Evolutionary conservation across 2,888 invertebrate genomes (phyloP).

Genomic region (Alloplasta piceator): DNA sequence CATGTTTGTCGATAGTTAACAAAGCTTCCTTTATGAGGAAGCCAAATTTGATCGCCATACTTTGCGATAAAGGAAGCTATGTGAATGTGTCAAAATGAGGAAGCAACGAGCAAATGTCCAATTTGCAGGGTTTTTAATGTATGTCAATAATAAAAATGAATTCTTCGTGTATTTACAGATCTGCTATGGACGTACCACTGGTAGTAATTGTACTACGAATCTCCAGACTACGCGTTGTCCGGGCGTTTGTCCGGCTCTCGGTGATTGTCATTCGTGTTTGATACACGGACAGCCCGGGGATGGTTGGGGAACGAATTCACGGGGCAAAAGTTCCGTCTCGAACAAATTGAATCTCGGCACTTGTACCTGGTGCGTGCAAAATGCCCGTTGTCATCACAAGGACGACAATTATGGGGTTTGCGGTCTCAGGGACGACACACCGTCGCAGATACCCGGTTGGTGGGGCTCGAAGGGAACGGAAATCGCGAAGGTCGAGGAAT

Average conservation of each 20-base stretch:
- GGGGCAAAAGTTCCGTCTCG: conserved; percentile 86
- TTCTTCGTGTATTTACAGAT: conserved; percentile 69
- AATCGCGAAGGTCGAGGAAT: conserved; percentile 90
- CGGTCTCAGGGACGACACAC: conserved; percentile 90
- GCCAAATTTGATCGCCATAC: too few species aligned
- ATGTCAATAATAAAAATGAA: background rate
- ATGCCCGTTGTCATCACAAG: conserved; percentile 94
- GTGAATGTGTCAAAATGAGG: too few species aligned
- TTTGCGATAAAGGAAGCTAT: too few species aligned
- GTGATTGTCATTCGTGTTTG: conserved; percentile 95
- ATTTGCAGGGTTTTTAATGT: too few species aligned
- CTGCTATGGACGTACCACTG: conserved; percentile 93
- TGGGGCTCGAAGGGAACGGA: conserved; percentile 94
- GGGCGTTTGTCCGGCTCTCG: conserved; percentile 94
- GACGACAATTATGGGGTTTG: conserved; percentile 94
- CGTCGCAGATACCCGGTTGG: conserved; percentile 93
- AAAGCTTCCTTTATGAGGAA: too few species aligned
- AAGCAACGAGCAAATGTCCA: too few species aligned
- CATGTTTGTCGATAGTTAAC: too few species aligned
- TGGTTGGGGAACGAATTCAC: conserved; percentile 80
- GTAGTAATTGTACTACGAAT: conserved; percentile 95
- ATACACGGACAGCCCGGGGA: conserved; percentile 89
- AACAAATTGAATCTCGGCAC: conserved; percentile 91
- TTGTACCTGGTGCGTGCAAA: conserved; percentile 97
- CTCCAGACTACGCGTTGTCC: conserved; percentile 94